Base-by-base conservation (phyloP, 1,140 invertebrate genomes). In the Pseudobourletiella spinata region DNA sequence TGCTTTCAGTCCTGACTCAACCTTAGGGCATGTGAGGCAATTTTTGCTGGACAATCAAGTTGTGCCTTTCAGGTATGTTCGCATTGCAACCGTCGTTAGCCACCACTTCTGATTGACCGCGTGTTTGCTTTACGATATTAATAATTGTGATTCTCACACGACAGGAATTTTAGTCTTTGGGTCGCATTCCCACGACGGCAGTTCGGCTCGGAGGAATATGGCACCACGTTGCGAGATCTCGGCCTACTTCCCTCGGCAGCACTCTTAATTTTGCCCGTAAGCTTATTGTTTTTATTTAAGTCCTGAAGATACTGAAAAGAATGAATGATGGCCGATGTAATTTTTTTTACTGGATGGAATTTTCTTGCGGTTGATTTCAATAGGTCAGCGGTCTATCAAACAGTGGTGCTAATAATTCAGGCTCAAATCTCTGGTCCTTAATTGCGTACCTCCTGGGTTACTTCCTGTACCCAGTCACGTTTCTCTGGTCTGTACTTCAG, bases 161-260 rank as follows among this genome's bases (percentile, higher is more conserved):
- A n/a, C 50, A 77, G 75, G 29, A 76, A 80, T 43, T 88, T 87
- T 71, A 79, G 80, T 1, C 76, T 93, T 59, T 87, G 85, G 48
- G 86, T 86, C 26, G 85, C 85, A 35, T 93, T 89, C 74, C 90
- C 90, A 1, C 80, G 86, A 28, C 79, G 83, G 46, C 83, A 88
- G 71, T 84, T 92, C 67, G 81, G 79, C 3, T 70, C 75, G 3
- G 75, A 78, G 1, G 82, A 87, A 61, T 81, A 86, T 67, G 71
- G 72, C 2, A 74, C 79, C 68, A 82, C 82, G 6, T 77, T 95
- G 15, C 67, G 78, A 16, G 82, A 86, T 35, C 74, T 94, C 46
- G 80, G 84, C 67, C 78, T 95, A 46, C 82, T 84, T 52, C 91
- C 90, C 0, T 87, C 85, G 48, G 84, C 89, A 22, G 86, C 88